phyloP scores from a whole-genome alignment of 2,797 vertebrate species.

The Xiphophorus birchmanni region DNA sequence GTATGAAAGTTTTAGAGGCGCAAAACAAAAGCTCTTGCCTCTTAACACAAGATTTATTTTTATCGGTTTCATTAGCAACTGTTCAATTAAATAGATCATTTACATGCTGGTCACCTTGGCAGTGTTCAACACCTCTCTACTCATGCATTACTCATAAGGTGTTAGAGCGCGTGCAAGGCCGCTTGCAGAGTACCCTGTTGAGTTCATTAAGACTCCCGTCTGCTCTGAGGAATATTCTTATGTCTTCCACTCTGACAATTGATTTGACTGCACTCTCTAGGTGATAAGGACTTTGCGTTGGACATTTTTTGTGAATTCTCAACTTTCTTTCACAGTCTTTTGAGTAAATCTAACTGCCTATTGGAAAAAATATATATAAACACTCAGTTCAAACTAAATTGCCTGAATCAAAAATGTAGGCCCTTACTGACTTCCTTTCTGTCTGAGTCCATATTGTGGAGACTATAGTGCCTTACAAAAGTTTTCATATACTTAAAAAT shows the following conservation, averaged over 20 bases:
- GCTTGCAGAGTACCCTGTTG: slow-evolving; percentile 52
- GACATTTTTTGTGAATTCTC: slow-evolving; percentile 39
- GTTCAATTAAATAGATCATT: slow-evolving; percentile 63
- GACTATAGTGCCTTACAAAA: background rate
- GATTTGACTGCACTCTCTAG: slow-evolving; percentile 37
- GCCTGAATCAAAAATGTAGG: background rate
- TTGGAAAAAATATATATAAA: slow-evolving; percentile 19
- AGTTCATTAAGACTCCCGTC: slow-evolving; percentile 69
- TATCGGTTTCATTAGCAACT: slow-evolving; percentile 51
- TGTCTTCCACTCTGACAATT: slow-evolving; percentile 45
- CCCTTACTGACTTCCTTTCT: background rate
- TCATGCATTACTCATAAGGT: slow-evolving; percentile 70
- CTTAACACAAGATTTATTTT: slow-evolving; percentile 49
- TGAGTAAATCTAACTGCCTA: slow-evolving; percentile 38
- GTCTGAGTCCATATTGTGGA: background rate
- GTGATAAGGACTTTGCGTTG: slow-evolving; percentile 55
- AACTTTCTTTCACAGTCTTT: slow-evolving; percentile 32
- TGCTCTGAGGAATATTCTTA: slow-evolving; percentile 57
- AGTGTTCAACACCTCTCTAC: slow-evolving; percentile 37
- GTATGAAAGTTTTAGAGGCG: background rate
- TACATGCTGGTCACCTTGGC: slow-evolving; percentile 56
- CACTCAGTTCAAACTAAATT: slow-evolving; percentile 15
- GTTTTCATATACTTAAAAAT: background rate
- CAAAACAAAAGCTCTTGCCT: slow-evolving; percentile 7
- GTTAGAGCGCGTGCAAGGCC: slow-evolving; percentile 44